Percentiles rank a stretch among this genome's conserved stretches.
Evolutionary conservation across 2,888 invertebrate species (phyloP).

Genomic region (Harmothoe impar): DNA sequence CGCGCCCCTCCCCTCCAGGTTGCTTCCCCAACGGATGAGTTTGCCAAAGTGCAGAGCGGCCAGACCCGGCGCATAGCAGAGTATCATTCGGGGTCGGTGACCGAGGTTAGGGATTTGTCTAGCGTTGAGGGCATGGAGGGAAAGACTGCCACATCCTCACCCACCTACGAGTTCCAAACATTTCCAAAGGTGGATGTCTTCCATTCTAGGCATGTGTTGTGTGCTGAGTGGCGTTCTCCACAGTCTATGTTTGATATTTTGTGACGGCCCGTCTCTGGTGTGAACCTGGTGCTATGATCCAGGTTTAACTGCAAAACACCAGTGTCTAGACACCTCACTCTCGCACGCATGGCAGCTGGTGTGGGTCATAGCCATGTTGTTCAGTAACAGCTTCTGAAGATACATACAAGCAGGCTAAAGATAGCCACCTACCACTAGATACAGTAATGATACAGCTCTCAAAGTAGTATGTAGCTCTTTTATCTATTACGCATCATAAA

Average conservation of each 20-base stretch:
- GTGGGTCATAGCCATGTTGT: slow-evolving; percentile 23
- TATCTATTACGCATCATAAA: no score
- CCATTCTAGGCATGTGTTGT: slow-evolving; percentile 60
- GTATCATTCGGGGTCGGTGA: slow-evolving; percentile 66
- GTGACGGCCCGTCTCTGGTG: not conserved
- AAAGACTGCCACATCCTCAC: slow-evolving; percentile 49
- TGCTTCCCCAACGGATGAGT: slow-evolving; percentile 65
- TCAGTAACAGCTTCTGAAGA: not conserved
- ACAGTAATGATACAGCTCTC: no score
- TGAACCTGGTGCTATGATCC: not conserved
- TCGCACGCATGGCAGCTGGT: slow-evolving; percentile 13
- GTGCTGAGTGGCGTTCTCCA: slow-evolving; percentile 35
- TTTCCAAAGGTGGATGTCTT: slow-evolving; percentile 65
- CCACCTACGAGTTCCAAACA: slow-evolving; percentile 61
- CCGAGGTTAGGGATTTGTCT: slow-evolving; percentile 60
- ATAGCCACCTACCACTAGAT: no score
- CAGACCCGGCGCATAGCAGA: slow-evolving; percentile 71
- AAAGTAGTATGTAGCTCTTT: no score
- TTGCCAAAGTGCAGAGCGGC: slow-evolving; percentile 63
- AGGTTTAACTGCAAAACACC: not conserved
- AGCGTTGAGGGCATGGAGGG: not conserved
- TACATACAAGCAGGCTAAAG: no score
- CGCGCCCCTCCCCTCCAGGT: slow-evolving; percentile 40
- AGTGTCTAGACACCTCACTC: not conserved
- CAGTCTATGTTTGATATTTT: not conserved